Evolutionary conservation across 2,888 invertebrate genomes (phyloP).

Genomic region (Diarsia brunnea): DNA sequence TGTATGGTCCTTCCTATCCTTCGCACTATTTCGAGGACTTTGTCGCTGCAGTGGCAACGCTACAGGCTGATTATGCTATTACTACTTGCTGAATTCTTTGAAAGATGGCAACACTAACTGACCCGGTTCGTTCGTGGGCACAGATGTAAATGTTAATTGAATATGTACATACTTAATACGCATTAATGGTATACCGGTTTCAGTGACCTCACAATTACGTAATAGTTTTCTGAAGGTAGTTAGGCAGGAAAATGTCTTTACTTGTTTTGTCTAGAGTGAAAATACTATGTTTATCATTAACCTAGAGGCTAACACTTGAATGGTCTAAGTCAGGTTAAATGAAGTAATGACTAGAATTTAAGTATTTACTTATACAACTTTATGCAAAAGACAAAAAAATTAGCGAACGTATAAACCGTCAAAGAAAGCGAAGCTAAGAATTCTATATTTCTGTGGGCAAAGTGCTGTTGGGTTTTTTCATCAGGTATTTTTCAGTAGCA

Average conservation of each 20-base stretch:
- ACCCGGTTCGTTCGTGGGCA: not conserved
- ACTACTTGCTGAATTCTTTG: too few species aligned
- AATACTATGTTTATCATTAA: not conserved
- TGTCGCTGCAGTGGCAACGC: too few species aligned
- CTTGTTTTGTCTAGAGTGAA: not conserved
- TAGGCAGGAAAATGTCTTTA: not conserved
- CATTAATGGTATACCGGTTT: slow-evolving; percentile 27
- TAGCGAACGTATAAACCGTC: not conserved
- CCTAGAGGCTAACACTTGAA: not conserved
- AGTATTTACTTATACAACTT: not conserved
- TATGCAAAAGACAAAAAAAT: not conserved
- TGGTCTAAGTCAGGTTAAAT: not conserved
- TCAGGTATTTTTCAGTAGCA: too few species aligned
- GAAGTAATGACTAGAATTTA: not conserved
- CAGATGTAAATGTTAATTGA: slow-evolving; percentile 37
- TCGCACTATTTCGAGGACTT: too few species aligned
- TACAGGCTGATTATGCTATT: too few species aligned
- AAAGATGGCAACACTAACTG: slow-evolving; percentile 4
- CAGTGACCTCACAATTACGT: slow-evolving; percentile 33
- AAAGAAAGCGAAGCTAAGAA: not conserved
- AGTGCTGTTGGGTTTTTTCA: too few species aligned
- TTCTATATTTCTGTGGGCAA: too few species aligned
- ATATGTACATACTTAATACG: slow-evolving; percentile 46
- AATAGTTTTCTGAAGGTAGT: slow-evolving; percentile 1
- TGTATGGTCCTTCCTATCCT: too few species aligned